A percentile compares a stretch with the other conserved stretches of the same genome.
Evolutionary conservation across 2,888 invertebrate genomes (phyloP).

Genomic region (Pandemis heparana): DNA sequence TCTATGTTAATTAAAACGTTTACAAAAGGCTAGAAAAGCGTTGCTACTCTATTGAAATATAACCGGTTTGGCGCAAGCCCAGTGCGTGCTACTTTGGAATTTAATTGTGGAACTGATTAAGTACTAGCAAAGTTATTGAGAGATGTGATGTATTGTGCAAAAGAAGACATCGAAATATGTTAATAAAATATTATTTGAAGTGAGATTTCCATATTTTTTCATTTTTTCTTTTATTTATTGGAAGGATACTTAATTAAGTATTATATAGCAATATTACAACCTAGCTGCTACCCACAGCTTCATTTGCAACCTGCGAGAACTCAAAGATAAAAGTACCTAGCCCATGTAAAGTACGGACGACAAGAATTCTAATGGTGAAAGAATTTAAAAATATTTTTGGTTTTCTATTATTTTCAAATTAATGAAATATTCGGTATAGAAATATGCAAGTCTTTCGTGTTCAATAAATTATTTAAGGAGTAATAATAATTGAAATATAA

Average conservation of each 20-base stretch:
- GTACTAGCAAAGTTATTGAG: constrained; percentile 33
- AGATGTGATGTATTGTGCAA: neutral
- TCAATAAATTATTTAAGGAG: no score
- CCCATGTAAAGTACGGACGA: no score
- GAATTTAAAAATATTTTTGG: no score
- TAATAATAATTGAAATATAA: neutral
- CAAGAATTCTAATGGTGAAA: no score
- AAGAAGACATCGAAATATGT: neutral
- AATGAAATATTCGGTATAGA: no score
- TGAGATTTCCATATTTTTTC: neutral
- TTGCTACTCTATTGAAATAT: constrained; percentile 65
- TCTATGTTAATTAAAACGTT: constrained; percentile 75
- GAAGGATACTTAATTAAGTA: no score
- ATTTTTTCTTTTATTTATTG: neutral
- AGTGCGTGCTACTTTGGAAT: constrained; percentile 38
- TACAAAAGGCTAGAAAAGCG: constrained; percentile 67
- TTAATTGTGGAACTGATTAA: constrained; percentile 23
- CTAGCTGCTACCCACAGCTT: no score
- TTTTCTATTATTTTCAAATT: no score
- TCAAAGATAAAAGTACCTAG: no score
- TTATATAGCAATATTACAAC: no score
- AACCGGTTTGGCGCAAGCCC: constrained; percentile 76
- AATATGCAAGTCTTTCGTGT: no score
- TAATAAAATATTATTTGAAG: neutral
- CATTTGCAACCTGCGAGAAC: no score